Conservation (phyloP, 2,113 vertebrate genomes). For the Ibidorhyncha struthersii region DNA sequence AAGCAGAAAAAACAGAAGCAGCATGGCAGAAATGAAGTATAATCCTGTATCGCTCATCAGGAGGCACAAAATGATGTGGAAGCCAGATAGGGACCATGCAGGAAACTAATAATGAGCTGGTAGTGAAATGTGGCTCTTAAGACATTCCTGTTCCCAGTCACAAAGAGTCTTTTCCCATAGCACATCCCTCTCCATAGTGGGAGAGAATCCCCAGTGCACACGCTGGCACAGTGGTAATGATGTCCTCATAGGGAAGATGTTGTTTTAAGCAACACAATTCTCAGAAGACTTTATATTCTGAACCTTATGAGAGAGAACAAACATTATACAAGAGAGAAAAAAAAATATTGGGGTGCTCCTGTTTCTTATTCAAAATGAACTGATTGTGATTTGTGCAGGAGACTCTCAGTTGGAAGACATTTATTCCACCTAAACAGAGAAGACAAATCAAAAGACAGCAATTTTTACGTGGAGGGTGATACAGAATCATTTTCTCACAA, state of each 20-base stretch:
- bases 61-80: neutral
- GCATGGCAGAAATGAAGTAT: neutral
- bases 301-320: neutral
- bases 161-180: neutral
- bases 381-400: neutral
- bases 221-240: neutral
- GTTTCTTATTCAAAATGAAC: neutral
- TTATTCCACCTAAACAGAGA: neutral
- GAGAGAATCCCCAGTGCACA: neutral
- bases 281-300: neutral
- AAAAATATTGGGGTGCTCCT: neutral
- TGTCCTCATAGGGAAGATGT: neutral
- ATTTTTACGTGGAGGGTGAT: neutral
- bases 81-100: neutral
- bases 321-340: neutral
- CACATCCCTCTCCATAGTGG: neutral
- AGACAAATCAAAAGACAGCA: neutral
- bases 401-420: neutral
- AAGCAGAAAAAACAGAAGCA: neutral
- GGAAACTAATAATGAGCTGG: neutral
- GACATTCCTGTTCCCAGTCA: neutral
- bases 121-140: neutral
- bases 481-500: neutral
- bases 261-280: neutral
- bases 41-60: neutral